Evolutionary conservation across 2,888 invertebrate genomes (phyloP).

Genomic region (Pseudoips prasinana): DNA sequence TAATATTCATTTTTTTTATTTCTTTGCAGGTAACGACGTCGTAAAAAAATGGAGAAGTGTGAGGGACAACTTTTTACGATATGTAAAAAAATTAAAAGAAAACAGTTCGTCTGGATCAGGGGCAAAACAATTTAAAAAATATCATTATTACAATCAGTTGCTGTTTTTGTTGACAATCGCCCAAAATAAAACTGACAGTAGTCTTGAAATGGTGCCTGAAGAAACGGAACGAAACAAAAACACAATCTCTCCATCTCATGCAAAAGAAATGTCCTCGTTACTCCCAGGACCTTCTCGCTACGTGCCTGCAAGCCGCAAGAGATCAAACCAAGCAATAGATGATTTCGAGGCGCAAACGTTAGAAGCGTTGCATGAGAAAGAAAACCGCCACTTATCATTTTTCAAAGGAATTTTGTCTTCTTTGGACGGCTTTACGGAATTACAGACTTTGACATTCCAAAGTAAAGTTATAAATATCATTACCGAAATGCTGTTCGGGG

Average conservation of each 20-base stretch:
- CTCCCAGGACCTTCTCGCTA: conserved; percentile 20
- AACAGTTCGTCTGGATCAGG: conserved; percentile 17
- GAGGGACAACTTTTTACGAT: conserved; percentile 24
- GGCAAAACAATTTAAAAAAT: conserved; percentile 23
- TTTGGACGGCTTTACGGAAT: too few species aligned
- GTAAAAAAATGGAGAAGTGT: conserved; percentile 34
- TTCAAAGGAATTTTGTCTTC: too few species aligned
- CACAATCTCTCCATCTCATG: conserved; percentile 17
- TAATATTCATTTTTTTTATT: conserved; percentile 9
- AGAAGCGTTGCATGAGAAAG: too few species aligned
- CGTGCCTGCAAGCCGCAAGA: conserved; percentile 23
- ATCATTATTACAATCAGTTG: conserved; percentile 24
- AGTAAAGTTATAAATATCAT: too few species aligned
- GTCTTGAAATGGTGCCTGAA: conserved; percentile 22
- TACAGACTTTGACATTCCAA: too few species aligned
- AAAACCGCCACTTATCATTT: too few species aligned
- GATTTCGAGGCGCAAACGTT: too few species aligned
- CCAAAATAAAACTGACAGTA: conserved; percentile 27
- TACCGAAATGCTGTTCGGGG: too few species aligned
- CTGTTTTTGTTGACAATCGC: conserved; percentile 21
- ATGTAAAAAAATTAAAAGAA: conserved; percentile 19
- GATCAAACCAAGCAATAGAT: conserved; percentile 22
- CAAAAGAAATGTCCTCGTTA: conserved; percentile 20
- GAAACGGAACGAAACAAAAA: conserved; percentile 26
- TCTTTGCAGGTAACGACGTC: conserved; percentile 30